Conservation (phyloP, 2,113 vertebrate species). For the Tenrec ecaudatus region DNA sequence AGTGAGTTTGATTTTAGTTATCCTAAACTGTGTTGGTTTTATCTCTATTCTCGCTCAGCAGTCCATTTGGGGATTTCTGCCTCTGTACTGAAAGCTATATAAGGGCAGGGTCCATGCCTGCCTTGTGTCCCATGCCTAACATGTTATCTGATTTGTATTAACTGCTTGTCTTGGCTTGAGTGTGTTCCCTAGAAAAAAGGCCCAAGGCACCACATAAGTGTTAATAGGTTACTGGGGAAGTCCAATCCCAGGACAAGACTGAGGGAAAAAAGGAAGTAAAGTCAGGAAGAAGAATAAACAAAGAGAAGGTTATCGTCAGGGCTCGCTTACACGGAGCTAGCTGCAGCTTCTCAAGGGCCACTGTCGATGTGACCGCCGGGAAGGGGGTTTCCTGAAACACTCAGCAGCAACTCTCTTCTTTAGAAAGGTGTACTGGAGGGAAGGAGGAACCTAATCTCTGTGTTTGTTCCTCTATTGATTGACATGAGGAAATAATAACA, state of each 20-base stretch:
- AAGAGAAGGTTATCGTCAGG: neutral
- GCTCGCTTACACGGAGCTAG: neutral
- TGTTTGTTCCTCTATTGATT: no score
- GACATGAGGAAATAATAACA: no score
- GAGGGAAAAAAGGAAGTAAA: neutral
- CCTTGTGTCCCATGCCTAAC: neutral
- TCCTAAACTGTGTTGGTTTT: neutral
- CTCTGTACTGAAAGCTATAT: neutral
- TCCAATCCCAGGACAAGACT: neutral
- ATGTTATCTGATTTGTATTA: neutral
- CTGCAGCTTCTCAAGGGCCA: neutral
- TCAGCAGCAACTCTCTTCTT: neutral
- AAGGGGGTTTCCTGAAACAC: neutral
- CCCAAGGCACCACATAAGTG: neutral
- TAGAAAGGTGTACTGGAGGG: neutral
- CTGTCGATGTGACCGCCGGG: neutral
- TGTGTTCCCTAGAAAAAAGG: neutral
- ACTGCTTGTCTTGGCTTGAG: neutral
- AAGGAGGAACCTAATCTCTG: neutral
- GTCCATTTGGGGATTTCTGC: neutral
- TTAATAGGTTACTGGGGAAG: neutral
- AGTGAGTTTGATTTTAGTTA: no score
- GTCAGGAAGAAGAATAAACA: slow-evolving; percentile 11
- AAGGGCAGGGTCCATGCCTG: neutral
- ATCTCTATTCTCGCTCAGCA: neutral